A percentile compares a stretch with the other conserved stretches of the same genome.
Evolutionary conservation across 2,797 vertebrate species (phyloP).

Genomic region (Macroramphosus scolopax): DNA sequence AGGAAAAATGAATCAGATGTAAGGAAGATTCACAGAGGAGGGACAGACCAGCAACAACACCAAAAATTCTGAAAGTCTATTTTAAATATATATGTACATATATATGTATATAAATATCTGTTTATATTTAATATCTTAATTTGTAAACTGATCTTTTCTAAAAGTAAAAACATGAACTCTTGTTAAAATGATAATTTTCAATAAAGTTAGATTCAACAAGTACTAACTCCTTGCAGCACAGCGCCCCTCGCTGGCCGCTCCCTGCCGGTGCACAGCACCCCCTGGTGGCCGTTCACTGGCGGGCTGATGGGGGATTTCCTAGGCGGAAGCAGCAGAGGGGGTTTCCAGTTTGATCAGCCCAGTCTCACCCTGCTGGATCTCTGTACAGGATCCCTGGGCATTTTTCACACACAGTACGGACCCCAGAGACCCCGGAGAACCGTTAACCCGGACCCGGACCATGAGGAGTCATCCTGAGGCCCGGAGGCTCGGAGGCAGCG

Average conservation of each 20-base stretch:
- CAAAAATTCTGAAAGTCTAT: no score
- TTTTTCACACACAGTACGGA: constrained; percentile 15
- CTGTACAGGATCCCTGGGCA: constrained; percentile 34
- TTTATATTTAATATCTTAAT: no score
- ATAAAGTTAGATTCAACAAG: no score
- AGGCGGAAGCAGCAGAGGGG: constrained; percentile 82
- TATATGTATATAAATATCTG: no score
- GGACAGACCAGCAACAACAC: no score
- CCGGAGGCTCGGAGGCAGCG: constrained; percentile 42
- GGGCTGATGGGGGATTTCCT: constrained; percentile 81
- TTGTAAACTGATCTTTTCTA: no score
- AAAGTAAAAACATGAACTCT: no score
- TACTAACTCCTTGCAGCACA: no score
- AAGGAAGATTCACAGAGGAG: no score
- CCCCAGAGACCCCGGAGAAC: neutral
- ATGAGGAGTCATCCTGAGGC: constrained; percentile 52
- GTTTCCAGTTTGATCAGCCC: constrained; percentile 77
- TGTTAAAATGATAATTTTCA: no score
- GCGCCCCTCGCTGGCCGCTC: neutral
- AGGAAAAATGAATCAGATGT: no score
- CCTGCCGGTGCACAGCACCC: constrained; percentile 36
- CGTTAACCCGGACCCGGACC: constrained; percentile 31
- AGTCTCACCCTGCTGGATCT: constrained; percentile 54
- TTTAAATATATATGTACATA: neutral
- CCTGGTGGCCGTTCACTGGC: constrained; percentile 22